These are phyloP conservation scores for Lycaon pictus DNA, from an alignment of 2,113 vertebrate species.

Conservation along the genomic window DNA sequence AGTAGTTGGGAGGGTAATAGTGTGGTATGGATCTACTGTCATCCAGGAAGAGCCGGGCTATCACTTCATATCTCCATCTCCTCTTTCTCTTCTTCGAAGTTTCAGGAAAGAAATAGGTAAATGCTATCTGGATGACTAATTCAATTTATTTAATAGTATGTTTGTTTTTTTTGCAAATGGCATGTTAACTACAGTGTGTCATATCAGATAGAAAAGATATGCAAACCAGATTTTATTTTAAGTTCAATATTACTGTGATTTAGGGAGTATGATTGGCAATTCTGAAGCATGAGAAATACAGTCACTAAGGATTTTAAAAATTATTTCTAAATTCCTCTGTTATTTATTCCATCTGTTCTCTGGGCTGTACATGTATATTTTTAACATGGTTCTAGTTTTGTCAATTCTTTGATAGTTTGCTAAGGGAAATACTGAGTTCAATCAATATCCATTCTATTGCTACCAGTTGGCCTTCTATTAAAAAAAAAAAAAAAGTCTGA, in stretches of 20 bases:
- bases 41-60: neutral
- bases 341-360: conserved; percentile 77
- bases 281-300: conserved; percentile 57
- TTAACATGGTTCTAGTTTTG: conserved; percentile 21
- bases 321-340: conserved; percentile 67
- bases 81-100: neutral
- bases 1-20: neutral
- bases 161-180: conserved; percentile 80
- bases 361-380: conserved; percentile 30
- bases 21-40: neutral
- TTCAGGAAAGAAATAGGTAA: conserved; percentile 64
- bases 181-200: conserved; percentile 72
- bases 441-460: neutral
- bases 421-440: neutral
- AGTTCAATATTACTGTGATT: conserved; percentile 77
- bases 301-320: conserved; percentile 52
- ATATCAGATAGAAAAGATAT: conserved; percentile 74
- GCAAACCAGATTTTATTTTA: conserved; percentile 78
- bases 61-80: neutral
- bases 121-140: conserved; percentile 64
- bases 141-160: conserved; percentile 71
- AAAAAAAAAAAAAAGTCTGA: neutral
- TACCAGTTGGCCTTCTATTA: neutral
- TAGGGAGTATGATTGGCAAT: conserved; percentile 57
- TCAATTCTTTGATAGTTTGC: conserved; percentile 61